phyloP scores from a whole-genome alignment of 1,140 invertebrate species.

The Ceratoteleas bidentatus region DNA sequence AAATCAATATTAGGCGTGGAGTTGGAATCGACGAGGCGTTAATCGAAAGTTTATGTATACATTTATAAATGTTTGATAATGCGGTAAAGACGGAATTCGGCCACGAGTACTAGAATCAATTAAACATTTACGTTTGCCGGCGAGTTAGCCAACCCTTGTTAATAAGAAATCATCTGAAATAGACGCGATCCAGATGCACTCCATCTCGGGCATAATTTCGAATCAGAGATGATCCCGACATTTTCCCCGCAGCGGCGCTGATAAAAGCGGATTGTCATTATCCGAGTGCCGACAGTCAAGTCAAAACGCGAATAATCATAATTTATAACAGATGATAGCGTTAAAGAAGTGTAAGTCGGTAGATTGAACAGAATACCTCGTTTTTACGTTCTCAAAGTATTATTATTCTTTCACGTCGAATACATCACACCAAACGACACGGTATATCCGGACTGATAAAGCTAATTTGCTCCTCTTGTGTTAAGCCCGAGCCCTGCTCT shows the following conservation, averaged over 20 bases:
- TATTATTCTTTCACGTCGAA: too few species aligned
- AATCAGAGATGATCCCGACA: constrained; percentile 18
- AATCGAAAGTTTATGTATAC: too few species aligned
- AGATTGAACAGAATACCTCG: neutral
- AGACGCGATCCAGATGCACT: constrained; percentile 20
- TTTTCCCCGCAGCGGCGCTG: constrained; percentile 8
- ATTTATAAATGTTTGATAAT: too few species aligned
- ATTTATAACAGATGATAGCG: constrained; percentile 28
- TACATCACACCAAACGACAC: too few species aligned
- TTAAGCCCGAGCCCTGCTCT: too few species aligned
- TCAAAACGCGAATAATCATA: constrained; percentile 36
- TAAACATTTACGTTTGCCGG: constrained; percentile 24
- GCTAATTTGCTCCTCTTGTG: too few species aligned
- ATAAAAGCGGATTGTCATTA: constrained; percentile 36
- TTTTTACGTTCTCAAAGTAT: too few species aligned
- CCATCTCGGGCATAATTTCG: constrained; percentile 28
- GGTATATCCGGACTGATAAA: too few species aligned
- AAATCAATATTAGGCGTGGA: too few species aligned
- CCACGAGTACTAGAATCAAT: constrained; percentile 13
- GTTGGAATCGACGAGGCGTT: too few species aligned
- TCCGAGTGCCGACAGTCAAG: constrained; percentile 27
- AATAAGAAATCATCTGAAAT: constrained; percentile 30
- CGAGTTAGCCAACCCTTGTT: constrained; percentile 9
- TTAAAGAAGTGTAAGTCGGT: constrained; percentile 1
- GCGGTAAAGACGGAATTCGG: neutral